phyloP scores from a whole-genome alignment of 2,888 invertebrate genomes.

The Neuroscelio doddi region DNA sequence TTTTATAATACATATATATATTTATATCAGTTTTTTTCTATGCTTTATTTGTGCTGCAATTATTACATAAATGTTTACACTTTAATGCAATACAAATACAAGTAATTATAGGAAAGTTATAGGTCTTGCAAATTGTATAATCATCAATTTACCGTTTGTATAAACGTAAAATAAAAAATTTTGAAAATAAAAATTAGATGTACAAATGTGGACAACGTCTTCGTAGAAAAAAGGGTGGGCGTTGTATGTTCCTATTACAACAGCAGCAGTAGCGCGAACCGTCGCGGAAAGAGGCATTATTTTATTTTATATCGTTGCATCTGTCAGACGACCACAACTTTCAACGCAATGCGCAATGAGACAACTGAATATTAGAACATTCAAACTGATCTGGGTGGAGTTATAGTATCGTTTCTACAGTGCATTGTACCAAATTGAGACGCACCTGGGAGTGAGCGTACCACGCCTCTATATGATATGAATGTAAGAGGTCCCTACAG shows the following conservation, averaged over 20 bases:
- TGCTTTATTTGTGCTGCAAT: too few species aligned
- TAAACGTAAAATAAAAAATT: too few species aligned
- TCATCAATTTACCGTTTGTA: too few species aligned
- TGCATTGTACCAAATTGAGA: conserved; percentile 61
- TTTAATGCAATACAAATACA: too few species aligned
- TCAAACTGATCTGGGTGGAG: conserved; percentile 67
- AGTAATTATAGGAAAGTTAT: too few species aligned
- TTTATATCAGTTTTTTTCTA: too few species aligned
- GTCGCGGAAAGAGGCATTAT: conserved; percentile 37
- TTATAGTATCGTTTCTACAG: conserved; percentile 66
- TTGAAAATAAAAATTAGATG: conserved; percentile 29
- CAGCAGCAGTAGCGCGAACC: conserved; percentile 35
- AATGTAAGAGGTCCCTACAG: conserved; percentile 56
- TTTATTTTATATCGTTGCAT: conserved; percentile 57
- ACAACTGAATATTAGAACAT: conserved; percentile 67
- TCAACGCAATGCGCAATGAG: conserved; percentile 43
- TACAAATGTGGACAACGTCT: conserved; percentile 20
- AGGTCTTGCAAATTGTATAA: too few species aligned
- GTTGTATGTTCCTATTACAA: conserved; percentile 19
- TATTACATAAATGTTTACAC: too few species aligned
- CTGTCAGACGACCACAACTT: conserved; percentile 56
- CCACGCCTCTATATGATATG: conserved; percentile 64
- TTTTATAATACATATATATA: too few species aligned
- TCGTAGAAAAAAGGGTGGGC: conserved; percentile 43
- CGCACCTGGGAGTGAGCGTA: conserved; percentile 69